phyloP scores from a whole-genome alignment of 1,140 invertebrate genomes.

The Trichoplusia ni region DNA sequence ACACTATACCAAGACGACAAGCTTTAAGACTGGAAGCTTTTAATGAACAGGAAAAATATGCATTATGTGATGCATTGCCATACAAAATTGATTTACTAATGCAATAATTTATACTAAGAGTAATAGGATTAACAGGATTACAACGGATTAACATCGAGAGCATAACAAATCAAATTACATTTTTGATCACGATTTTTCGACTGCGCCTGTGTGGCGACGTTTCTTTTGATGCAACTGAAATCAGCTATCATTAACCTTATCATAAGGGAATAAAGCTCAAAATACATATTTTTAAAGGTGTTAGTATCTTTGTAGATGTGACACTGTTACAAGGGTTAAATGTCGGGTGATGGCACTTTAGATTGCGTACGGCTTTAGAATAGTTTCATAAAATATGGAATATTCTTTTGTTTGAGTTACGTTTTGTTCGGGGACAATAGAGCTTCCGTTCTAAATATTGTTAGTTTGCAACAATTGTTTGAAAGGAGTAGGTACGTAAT shows the following conservation, averaged over 20 bases:
- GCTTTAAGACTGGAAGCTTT: no score
- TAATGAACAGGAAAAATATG: no score
- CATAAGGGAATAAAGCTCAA: not conserved
- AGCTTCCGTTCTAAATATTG: no score
- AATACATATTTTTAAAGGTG: not conserved
- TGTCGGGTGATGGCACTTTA: slow-evolving; percentile 22
- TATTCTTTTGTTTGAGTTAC: slow-evolving; percentile 2
- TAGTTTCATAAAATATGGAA: not conserved
- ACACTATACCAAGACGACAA: no score
- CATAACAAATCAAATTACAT: slow-evolving; percentile 14
- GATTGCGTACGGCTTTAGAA: not conserved
- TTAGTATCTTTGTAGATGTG: not conserved
- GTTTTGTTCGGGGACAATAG: no score
- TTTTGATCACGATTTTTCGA: slow-evolving; percentile 17
- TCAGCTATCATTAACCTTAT: not conserved
- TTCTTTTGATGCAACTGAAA: not conserved
- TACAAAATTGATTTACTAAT: not conserved
- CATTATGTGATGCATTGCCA: no score
- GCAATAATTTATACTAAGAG: not conserved
- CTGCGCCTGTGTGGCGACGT: not conserved
- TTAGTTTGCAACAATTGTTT: no score
- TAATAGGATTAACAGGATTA: slow-evolving; percentile 16
- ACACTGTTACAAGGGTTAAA: slow-evolving; percentile 11
- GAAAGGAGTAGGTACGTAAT: no score
- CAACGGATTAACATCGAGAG: slow-evolving; percentile 12